Conservation (phyloP, 2,888 invertebrate species). For the Sminthurides aquaticus region DNA sequence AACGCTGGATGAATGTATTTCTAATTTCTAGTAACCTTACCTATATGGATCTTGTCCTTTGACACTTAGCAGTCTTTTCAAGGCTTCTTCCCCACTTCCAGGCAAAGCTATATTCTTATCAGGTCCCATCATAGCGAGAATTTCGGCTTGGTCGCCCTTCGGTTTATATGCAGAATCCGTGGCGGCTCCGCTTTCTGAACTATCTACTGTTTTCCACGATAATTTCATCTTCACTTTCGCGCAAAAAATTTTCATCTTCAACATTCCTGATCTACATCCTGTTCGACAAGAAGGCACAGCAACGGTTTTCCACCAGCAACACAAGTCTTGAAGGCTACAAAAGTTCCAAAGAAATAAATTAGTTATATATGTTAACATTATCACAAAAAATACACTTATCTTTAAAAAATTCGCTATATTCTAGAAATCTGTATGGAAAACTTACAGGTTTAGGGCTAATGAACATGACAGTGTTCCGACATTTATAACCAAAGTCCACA, state of each 20-base stretch:
- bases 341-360: background rate
- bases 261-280: background rate
- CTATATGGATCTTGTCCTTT: slow-evolving; percentile 95
- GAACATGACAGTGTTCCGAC: slow-evolving; percentile 38
- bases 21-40: too few relatives aligned
- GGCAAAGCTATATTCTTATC: slow-evolving; percentile 72
- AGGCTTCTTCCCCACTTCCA: slow-evolving; percentile 86
- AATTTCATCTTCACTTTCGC: slow-evolving; percentile 9
- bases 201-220: slow-evolving; percentile 6
- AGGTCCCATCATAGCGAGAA: slow-evolving; percentile 48
- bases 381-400: too few relatives aligned
- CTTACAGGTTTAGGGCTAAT: slow-evolving; percentile 39
- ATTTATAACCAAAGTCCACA: slow-evolving; percentile 39
- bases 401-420: background rate
- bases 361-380: too few relatives aligned
- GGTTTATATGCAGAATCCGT: background rate
- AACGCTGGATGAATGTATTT: background rate
- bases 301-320: slow-evolving; percentile 32
- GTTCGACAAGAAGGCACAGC: slow-evolving; percentile 24
- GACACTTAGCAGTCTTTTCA: slow-evolving; percentile 83
- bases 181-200: background rate
- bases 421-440: too few relatives aligned
- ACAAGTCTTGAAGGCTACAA: slow-evolving; percentile 34
- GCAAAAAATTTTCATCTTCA: background rate
- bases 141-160: slow-evolving; percentile 19